phyloP scores from a whole-genome alignment of 2,888 invertebrate species.

The Drosophila stalkeri region DNA sequence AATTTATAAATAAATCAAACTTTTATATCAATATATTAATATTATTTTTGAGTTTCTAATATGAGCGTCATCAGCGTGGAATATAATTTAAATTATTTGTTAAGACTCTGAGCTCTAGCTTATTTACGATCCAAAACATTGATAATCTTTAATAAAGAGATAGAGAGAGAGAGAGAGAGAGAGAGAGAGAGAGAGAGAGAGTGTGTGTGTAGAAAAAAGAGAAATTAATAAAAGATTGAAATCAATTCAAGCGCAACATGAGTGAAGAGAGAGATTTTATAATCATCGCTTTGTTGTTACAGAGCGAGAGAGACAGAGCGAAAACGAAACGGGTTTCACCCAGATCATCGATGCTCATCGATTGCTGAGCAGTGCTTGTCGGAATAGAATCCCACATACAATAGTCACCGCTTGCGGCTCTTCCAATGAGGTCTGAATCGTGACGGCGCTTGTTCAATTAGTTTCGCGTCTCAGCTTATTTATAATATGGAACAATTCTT shows the following conservation, averaged over 20 bases:
- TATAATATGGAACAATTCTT: slow-evolving; percentile 44
- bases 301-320: background rate
- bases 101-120: slow-evolving; percentile 4
- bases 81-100: slow-evolving; percentile 37
- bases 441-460: slow-evolving; percentile 13
- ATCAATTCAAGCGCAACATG: background rate
- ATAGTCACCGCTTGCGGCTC: slow-evolving; percentile 52
- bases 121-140: background rate
- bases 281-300: background rate
- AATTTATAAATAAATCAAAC: slow-evolving; percentile 20
- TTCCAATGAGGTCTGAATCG: slow-evolving; percentile 38
- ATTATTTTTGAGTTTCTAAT: no score
- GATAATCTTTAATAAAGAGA: background rate
- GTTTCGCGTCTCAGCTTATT: slow-evolving; percentile 7
- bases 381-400: slow-evolving; percentile 4
- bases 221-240: background rate
- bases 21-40: slow-evolving; percentile 4
- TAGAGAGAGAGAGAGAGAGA: background rate
- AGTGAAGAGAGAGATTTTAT: background rate
- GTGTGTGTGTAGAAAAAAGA: background rate
- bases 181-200: background rate
- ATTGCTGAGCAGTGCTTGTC: slow-evolving; percentile 11
- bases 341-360: slow-evolving; percentile 21
- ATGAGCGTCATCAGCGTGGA: slow-evolving; percentile 23
- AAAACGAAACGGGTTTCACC: slow-evolving; percentile 8